Conservation (phyloP, 2,797 vertebrate species). For the Hemibagrus guttatus region DNA sequence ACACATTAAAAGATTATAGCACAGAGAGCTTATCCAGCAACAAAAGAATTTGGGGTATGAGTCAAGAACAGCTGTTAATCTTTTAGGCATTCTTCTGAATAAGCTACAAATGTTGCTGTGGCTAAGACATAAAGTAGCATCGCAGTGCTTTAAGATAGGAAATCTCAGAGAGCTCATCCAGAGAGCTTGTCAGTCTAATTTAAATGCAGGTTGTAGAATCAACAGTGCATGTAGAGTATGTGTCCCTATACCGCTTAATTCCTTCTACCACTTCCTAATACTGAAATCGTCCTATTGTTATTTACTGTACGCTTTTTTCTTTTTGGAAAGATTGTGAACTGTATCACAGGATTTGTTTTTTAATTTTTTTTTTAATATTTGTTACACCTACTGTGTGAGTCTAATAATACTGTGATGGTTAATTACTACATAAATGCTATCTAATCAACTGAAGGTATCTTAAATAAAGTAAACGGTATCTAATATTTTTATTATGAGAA, state of each 20-base stretch:
- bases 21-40: not conserved
- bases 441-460: not conserved
- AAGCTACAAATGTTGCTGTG: not conserved
- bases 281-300: not conserved
- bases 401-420: not conserved
- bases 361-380: not conserved
- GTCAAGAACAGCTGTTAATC: constrained; percentile 13
- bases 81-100: not conserved
- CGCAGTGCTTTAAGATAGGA: not conserved
- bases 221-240: not conserved
- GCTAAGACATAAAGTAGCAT: not conserved
- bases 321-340: no score
- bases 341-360: no score
- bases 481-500: not conserved
- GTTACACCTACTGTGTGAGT: not conserved
- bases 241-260: not conserved
- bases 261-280: not conserved
- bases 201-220: not conserved
- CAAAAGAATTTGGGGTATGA: constrained; percentile 24
- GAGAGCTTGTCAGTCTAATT: not conserved
- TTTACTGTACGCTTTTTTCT: not conserved
- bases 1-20: constrained; percentile 14
- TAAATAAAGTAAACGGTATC: not conserved
- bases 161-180: not conserved
- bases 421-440: no score